These are phyloP conservation scores for Achlya flavicornis DNA, from an alignment of 2,888 invertebrate species.

Conservation along the genomic window DNA sequence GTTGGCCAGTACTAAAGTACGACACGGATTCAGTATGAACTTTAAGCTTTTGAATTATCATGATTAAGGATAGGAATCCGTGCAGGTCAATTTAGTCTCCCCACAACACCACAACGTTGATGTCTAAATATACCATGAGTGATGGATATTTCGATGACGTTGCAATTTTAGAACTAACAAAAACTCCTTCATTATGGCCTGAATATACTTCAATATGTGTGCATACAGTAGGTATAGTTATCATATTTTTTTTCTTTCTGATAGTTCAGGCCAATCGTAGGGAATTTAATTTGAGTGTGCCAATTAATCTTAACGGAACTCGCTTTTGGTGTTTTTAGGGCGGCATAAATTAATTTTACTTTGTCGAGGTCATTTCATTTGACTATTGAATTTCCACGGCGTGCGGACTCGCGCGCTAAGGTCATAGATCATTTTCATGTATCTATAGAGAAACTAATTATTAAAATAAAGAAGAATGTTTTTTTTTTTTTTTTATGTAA, in stretches of 20 bases:
- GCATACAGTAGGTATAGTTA: not conserved
- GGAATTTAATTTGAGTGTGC: not conserved
- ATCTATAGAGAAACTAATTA: not conserved
- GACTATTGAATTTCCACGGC: not conserved
- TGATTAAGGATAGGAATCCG: slow-evolving; percentile 7
- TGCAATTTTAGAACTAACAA: slow-evolving; percentile 49
- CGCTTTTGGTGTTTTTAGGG: slow-evolving; percentile 7
- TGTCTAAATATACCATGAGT: slow-evolving; percentile 45
- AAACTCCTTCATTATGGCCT: slow-evolving; percentile 33
- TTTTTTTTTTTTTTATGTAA: too few species aligned
- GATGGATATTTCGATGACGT: slow-evolving; percentile 55
- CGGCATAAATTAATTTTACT: not conserved
- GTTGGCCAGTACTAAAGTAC: not conserved
- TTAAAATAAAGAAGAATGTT: too few species aligned
- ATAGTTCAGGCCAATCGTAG: not conserved
- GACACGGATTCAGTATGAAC: not conserved
- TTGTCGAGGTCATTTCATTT: not conserved
- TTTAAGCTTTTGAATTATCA: not conserved
- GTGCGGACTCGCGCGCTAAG: not conserved
- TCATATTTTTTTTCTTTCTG: not conserved
- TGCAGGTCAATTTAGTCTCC: slow-evolving; percentile 19
- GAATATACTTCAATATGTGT: not conserved
- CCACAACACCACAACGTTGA: slow-evolving; percentile 26
- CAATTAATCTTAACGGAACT: slow-evolving; percentile 1
- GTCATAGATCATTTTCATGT: not conserved